Percentiles rank a stretch among this genome's conserved stretches.
Evolutionary conservation across 2,797 vertebrate genomes (phyloP).

Genomic region (Tamandua tetradactyla): DNA sequence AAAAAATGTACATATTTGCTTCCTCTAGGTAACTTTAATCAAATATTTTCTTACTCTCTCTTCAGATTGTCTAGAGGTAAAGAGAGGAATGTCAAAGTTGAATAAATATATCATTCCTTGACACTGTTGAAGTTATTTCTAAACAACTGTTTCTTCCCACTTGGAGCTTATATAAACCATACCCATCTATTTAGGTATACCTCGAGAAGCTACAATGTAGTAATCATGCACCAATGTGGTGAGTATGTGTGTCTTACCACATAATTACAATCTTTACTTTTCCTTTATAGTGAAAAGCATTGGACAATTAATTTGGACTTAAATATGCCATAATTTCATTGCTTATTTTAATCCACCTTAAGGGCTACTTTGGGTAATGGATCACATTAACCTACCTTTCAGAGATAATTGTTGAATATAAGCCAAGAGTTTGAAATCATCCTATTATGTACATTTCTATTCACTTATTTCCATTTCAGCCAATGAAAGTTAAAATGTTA

Average conservation of each 20-base stretch:
- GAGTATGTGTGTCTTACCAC: neutral
- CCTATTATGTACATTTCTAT: conserved; percentile 39
- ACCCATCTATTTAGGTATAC: neutral
- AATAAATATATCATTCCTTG: neutral
- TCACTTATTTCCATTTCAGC: conserved; percentile 45
- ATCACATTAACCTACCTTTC: conserved; percentile 23
- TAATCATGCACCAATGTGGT: too few species aligned
- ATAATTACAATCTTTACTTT: neutral
- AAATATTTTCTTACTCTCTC: neutral
- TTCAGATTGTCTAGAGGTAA: conserved; percentile 25
- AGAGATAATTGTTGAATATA: conserved; percentile 60
- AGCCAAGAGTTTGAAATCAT: conserved; percentile 41
- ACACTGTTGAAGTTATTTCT: neutral
- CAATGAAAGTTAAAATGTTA: conserved; percentile 45
- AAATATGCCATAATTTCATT: conserved; percentile 44
- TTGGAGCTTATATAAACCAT: neutral
- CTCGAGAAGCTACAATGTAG: neutral
- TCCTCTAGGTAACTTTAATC: neutral
- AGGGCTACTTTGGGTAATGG: conserved; percentile 24
- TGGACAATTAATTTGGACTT: conserved; percentile 32
- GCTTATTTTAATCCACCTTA: conserved; percentile 51
- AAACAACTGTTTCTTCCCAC: neutral
- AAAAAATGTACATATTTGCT: neutral
- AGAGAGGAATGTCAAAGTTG: neutral
- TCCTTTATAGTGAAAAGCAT: neutral